These are phyloP conservation scores for Heloderma charlesbogerti DNA, from an alignment of 2,113 vertebrate genomes.

Conservation along the genomic window DNA sequence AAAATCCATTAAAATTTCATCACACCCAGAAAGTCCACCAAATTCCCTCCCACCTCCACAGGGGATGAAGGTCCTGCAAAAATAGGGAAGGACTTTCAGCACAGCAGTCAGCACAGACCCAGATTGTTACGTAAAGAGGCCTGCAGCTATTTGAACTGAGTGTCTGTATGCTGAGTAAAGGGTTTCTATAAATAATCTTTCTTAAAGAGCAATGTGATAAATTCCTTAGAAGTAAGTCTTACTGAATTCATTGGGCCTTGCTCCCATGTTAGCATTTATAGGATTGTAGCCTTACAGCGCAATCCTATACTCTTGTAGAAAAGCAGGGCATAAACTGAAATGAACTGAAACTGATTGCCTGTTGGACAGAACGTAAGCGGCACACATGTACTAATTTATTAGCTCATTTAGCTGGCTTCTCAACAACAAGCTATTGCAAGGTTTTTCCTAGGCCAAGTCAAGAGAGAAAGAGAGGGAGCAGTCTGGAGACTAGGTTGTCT, in stretches of 20 bases:
- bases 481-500: not conserved
- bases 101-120: not conserved
- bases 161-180: not conserved
- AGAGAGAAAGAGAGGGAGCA: not conserved
- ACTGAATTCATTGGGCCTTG: not conserved
- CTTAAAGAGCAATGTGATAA: not conserved
- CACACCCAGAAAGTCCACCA: too few relatives aligned
- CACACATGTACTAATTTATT: not conserved
- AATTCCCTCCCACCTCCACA: too few relatives aligned
- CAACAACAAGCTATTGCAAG: not conserved
- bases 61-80: too few relatives aligned
- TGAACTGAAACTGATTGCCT: not conserved
- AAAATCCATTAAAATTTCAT: too few relatives aligned
- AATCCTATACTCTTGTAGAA: not conserved
- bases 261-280: too few relatives aligned
- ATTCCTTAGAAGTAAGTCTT: not conserved
- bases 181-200: not conserved
- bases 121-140: not conserved
- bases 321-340: not conserved
- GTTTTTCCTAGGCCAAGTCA: not conserved
- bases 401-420: not conserved
- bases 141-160: not conserved
- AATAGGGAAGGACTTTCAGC: too few relatives aligned
- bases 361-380: not conserved
- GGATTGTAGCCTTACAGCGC: not conserved